A percentile compares a stretch with the other conserved stretches of the same genome.
phyloP scores from a whole-genome alignment of 2,797 vertebrate species.

The Megalops cyprinoides region DNA sequence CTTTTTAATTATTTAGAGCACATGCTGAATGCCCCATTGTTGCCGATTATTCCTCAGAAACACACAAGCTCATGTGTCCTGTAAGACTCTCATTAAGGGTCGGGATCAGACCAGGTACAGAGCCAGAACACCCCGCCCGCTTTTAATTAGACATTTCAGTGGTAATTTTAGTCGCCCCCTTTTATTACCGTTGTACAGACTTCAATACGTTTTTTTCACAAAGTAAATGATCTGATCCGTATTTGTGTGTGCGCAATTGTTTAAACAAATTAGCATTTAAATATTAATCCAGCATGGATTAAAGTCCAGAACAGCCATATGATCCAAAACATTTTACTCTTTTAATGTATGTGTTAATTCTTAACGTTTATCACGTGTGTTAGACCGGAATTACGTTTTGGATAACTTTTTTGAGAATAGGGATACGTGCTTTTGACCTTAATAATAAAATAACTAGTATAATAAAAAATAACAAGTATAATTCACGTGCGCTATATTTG shows the following conservation, averaged over 20 bases:
- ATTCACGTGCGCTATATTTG: neutral
- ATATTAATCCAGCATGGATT: conserved; percentile 67
- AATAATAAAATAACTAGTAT: no score
- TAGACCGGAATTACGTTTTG: no score
- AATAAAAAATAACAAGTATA: no score
- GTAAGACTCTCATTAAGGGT: conserved; percentile 51
- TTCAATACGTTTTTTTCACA: conserved; percentile 47
- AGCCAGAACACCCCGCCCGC: conserved; percentile 48
- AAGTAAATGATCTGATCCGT: conserved; percentile 57
- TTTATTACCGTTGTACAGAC: conserved; percentile 64
- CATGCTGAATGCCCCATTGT: conserved; percentile 74
- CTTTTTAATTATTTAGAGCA: conserved; percentile 88
- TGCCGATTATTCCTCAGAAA: conserved; percentile 70
- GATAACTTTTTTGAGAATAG: no score
- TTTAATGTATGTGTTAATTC: neutral
- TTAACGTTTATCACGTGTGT: no score
- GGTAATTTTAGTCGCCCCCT: conserved; percentile 64
- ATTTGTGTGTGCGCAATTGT: conserved; percentile 63
- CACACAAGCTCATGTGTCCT: conserved; percentile 66
- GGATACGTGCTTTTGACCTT: no score
- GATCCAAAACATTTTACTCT: neutral
- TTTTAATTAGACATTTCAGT: conserved; percentile 77
- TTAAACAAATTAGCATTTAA: conserved; percentile 67
- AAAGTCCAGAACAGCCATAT: conserved; percentile 43
- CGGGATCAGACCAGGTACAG: conserved; percentile 42